A percentile compares a stretch with the other conserved stretches of the same genome.
Conservation (phyloP, 2,113 vertebrate species). For the Dasyprocta punctata region DNA sequence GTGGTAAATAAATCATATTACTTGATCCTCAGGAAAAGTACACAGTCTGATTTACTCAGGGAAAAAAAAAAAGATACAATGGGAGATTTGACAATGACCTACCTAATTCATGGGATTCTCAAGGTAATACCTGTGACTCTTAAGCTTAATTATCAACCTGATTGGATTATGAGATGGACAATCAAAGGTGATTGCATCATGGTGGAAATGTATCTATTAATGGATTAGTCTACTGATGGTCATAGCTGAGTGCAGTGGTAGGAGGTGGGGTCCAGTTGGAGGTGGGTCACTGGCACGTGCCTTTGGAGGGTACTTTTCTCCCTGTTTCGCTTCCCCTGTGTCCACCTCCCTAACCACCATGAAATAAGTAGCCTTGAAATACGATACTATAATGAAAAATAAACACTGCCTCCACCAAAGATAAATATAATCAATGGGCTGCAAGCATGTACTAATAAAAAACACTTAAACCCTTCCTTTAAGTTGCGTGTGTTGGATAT, state of each 20-base stretch:
- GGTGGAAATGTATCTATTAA: not conserved
- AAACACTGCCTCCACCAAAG: not conserved
- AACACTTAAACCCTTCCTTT: not conserved
- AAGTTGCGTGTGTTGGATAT: not conserved
- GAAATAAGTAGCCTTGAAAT: not conserved
- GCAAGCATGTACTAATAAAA: not conserved
- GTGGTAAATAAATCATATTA: constrained; percentile 23
- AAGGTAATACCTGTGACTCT: not conserved
- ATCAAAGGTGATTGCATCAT: not conserved
- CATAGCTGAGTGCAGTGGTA: not conserved
- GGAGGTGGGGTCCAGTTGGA: too few species aligned
- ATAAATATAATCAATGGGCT: not conserved
- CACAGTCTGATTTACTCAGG: not conserved
- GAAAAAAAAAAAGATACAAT: not conserved
- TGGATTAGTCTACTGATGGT: not conserved
- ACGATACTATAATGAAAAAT: not conserved
- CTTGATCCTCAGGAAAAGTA: constrained; percentile 20
- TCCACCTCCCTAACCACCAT: not conserved
- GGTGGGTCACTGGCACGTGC: not conserved
- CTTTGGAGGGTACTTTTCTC: not conserved
- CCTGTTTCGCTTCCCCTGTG: not conserved
- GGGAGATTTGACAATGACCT: not conserved
- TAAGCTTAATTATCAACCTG: not conserved
- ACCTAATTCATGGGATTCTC: not conserved
- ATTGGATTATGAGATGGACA: not conserved